Base-by-base conservation (phyloP, 2,888 invertebrate genomes). In the Microctonus brassicae region DNA sequence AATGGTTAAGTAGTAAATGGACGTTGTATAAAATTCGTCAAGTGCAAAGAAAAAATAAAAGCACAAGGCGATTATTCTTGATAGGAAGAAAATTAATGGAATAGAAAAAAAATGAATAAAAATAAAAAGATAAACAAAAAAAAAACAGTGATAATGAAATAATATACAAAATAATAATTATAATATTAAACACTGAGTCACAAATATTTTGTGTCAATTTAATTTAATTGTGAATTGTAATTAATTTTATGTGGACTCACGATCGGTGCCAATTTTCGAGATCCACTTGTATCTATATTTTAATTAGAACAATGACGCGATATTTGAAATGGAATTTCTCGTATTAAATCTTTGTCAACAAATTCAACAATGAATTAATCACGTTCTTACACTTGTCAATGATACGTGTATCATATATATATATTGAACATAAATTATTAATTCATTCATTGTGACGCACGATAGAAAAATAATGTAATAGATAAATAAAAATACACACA, bases 201-300 rank as follows among this genome's bases (percentile, higher is more conserved):
- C 64, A 70, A 69, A 53, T 63, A 58, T 74, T 64, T 61, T 68
- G 73, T 73, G 70, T 73, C 68, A 67, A 70, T 70, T 70, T 73
- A 70, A 64, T 74, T 72, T 68, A 69, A 64, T 26, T 34, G n/a
- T 63, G 53, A 55, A 62, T 73, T 63, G 66, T 73, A 70, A 70
- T 61, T 47, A 47, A n/a, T n/a, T 47, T 47, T 47, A 42, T 55
- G 52, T 62, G 69, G 73, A 68, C 61, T 73, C 62, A 73, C 57
- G 69, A 76, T 73, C 69, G 75, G 75, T 73, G 77, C 74, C 74
- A 74, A 72, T 72, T 65, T 68, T 65, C 53, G 26, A 63, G 69
- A 39, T 68, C 69, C 70, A 64, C 69, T 53, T 34, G 58, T 47
- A 58, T 66, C 47, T 68, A 39, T 29, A 67, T 61, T 60, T 36